A percentile compares a stretch with the other conserved stretches of the same genome.
Evolutionary conservation across 2,113 vertebrate genomes (phyloP).

Genomic region (rat (Rattus norvegicus)): DNA sequence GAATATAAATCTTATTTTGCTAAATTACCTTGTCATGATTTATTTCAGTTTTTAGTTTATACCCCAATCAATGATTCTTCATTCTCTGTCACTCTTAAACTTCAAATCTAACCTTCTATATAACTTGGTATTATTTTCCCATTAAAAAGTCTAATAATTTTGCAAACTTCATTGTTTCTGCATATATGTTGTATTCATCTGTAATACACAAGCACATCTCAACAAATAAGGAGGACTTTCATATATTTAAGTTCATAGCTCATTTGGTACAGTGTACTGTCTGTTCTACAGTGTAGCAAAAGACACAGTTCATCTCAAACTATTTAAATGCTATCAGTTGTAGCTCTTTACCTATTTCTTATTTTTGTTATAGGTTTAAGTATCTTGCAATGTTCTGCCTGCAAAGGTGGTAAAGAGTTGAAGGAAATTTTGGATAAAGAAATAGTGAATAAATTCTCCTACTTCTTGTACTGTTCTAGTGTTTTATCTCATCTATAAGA

Average conservation of each 20-base stretch:
- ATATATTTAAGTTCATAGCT: background rate
- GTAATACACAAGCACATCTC: background rate
- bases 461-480: background rate
- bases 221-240: background rate
- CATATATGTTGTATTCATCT: background rate
- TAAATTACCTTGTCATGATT: background rate
- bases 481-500: background rate
- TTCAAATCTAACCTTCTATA: background rate
- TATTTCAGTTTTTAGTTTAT: slow-evolving; percentile 21
- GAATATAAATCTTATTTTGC: background rate
- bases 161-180: background rate
- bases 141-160: background rate
- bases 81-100: background rate
- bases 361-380: background rate
- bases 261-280: background rate
- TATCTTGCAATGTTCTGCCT: background rate
- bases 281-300: background rate
- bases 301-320: background rate
- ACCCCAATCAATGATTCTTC: slow-evolving; percentile 17
- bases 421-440: background rate
- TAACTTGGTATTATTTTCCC: background rate
- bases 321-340: slow-evolving; percentile 14
- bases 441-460: background rate
- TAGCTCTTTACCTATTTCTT: background rate
- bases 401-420: background rate